Base-by-base conservation (phyloP, 2,888 invertebrate genomes). In the Drosophila limbata region DNA sequence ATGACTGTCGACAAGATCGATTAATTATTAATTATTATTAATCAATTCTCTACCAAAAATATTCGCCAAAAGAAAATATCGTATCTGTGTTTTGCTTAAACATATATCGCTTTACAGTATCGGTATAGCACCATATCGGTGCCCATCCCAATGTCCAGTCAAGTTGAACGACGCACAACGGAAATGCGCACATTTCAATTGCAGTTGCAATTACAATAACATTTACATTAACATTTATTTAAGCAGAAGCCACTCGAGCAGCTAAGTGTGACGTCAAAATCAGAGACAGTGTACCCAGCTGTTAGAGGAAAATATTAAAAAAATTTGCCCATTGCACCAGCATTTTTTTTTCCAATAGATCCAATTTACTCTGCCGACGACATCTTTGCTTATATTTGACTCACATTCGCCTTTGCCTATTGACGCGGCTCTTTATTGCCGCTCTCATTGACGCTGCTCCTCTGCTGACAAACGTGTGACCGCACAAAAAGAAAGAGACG, bases 361-460 rank as follows among this genome's bases (percentile, higher is more conserved):
- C 51, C 65, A 66, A 59, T 69, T 66, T 60, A 52, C 6, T 17
- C n/a, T 19, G 17, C 39, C 59, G 50, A 37, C 60, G 48, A 53
- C 45, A 59, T 62, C 40, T 75, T 62, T 60, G 33, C 60, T 11
- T 75, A 79, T 75, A 69, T 70, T 83, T 82, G 82, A 79, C 84
- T 83, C 82, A 80, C 80, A 83, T 84, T 83, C 60, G 84, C 72
- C 82, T 77, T 80, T 76, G 75, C 55, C 33, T 50, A 21, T 60
- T 28, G 55, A 44, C 65, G 56, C 15, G 56, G 28, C 60, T 53
- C n/a, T 17, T 10, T 44, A n/a, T n/a, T n/a, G n/a, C n/a, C 19
- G 2, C 31, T 21, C 35, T 33, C 33, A 17, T 2, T 10, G 45
- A n/a, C 6, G 2, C 19, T 35, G 4, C 9, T 15, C 10, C 17